Conservation (phyloP, 2,797 vertebrate genomes). For the Gymnopithys bicolor region DNA sequence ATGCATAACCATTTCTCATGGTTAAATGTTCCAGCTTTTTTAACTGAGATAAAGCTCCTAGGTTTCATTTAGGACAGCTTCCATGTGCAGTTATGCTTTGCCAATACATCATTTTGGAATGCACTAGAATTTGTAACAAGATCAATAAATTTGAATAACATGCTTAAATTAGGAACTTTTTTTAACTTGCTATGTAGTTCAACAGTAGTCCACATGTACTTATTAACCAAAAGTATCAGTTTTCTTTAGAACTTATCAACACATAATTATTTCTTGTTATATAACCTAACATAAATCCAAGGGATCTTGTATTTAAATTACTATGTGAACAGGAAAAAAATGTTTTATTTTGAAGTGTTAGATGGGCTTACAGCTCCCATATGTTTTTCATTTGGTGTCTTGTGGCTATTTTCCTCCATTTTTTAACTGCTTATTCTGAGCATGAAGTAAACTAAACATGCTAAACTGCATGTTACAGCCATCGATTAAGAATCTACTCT, state of each 20-base stretch:
- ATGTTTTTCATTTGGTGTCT: not conserved
- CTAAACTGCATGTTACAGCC: not conserved
- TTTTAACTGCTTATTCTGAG: not conserved
- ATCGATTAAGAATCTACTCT: not conserved
- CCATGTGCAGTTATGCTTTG: not conserved
- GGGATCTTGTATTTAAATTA: not conserved
- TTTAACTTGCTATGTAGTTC: not conserved
- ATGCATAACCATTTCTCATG: not conserved
- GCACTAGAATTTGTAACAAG: not conserved
- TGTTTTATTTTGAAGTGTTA: not conserved
- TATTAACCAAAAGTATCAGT: not conserved
- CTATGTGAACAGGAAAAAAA: not conserved
- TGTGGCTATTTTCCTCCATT: not conserved
- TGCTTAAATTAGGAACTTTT: not conserved
- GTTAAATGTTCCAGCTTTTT: not conserved
- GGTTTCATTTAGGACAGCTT: not conserved
- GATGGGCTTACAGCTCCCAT: not conserved
- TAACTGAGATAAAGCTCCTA: not conserved
- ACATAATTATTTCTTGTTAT: not conserved
- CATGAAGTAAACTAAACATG: not conserved
- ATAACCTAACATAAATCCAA: not conserved
- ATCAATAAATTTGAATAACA: not conserved
- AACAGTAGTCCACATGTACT: not conserved
- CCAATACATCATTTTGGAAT: not conserved
- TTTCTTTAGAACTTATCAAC: not conserved